Percentiles rank a stretch among this genome's conserved stretches.
These are phyloP conservation scores for Pantherophis guttatus DNA, from an alignment of 2,113 vertebrate species.

Conservation along the genomic window DNA sequence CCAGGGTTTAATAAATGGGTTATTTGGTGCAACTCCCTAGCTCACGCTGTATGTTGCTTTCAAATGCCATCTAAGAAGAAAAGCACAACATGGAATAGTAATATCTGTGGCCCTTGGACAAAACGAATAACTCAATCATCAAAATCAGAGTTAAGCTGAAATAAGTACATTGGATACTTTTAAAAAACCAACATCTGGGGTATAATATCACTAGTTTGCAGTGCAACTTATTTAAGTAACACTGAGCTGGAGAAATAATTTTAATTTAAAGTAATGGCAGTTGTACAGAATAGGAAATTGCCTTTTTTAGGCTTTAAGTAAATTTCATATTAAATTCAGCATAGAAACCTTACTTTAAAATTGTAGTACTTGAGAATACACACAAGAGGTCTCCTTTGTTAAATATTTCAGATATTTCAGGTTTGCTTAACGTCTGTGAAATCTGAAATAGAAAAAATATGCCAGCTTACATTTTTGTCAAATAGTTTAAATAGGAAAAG, in stretches of 20 bases:
- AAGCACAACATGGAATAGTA: not conserved
- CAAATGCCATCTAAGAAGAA: not conserved
- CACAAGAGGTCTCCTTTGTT: not conserved
- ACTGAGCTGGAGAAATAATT: not conserved
- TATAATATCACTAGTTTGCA: not conserved
- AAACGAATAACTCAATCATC: not conserved
- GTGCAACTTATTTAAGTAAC: not conserved
- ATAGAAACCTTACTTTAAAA: not conserved
- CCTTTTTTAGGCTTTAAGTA: not conserved
- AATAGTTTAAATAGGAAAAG: not conserved
- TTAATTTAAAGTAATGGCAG: not conserved
- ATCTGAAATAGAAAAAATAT: not conserved
- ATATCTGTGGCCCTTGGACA: not conserved
- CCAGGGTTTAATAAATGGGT: not conserved
- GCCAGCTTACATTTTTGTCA: not conserved
- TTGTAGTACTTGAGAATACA: not conserved
- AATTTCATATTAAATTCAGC: not conserved
- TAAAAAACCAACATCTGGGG: not conserved
- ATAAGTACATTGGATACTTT: not conserved
- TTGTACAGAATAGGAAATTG: not conserved
- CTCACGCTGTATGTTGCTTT: not conserved
- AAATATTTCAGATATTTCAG: not conserved
- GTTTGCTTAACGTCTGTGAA: not conserved
- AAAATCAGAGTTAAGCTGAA: not conserved
- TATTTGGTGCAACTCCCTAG: not conserved